phyloP scores from a whole-genome alignment of 2,888 invertebrate genomes.

The Drosophila buzzatii region DNA sequence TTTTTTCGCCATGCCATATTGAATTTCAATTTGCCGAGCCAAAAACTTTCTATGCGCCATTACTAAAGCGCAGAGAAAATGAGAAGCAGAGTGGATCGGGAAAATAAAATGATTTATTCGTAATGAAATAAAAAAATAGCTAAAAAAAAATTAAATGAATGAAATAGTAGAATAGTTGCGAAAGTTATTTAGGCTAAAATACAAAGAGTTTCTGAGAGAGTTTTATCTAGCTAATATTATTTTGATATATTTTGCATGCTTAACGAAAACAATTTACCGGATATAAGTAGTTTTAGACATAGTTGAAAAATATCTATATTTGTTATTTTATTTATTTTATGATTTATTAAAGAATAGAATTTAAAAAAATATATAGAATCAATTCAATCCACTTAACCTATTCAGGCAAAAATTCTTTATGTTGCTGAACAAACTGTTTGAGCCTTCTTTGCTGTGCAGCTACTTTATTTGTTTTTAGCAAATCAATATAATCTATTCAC shows the following conservation, averaged over 20 bases:
- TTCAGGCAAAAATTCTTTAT: neutral
- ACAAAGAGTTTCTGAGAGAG: neutral
- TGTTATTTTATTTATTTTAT: neutral
- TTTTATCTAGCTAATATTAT: neutral
- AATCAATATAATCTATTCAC: neutral
- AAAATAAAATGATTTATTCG: conserved; percentile 9
- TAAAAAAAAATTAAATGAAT: neutral
- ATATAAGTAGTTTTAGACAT: neutral
- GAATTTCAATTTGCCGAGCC: conserved; percentile 44
- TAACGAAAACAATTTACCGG: neutral
- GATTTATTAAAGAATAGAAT: neutral
- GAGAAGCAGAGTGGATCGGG: too few relatives aligned
- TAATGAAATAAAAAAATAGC: neutral
- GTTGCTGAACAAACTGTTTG: neutral
- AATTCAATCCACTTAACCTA: neutral
- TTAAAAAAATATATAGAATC: neutral
- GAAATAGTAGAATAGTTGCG: neutral
- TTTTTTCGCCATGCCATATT: conserved; percentile 39
- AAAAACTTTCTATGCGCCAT: conserved; percentile 27
- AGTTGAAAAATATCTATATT: neutral
- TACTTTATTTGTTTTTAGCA: neutral
- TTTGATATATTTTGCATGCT: neutral
- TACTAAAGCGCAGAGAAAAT: neutral
- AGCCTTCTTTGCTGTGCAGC: neutral
- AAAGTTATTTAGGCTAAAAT: neutral